Conservation (phyloP, 2,888 invertebrate species). For the Alsophila aescularia region DNA sequence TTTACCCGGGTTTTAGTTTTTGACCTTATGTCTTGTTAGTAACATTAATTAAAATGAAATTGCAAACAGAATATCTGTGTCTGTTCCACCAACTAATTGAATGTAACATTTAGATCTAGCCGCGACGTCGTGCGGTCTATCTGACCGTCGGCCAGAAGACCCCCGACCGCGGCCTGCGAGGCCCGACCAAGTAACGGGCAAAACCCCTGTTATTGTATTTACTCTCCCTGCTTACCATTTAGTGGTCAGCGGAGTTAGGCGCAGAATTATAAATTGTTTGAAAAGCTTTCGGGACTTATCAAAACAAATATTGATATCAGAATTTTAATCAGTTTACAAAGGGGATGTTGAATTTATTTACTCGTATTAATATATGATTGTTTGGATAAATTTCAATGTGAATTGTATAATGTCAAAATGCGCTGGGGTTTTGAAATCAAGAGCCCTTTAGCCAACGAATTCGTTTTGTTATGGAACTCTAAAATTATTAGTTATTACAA, state of each 20-base stretch:
- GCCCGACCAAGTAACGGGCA: neutral
- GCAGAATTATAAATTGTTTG: neutral
- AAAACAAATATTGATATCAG: neutral
- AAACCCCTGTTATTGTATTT: slow-evolving; percentile 2
- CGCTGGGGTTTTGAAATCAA: no score
- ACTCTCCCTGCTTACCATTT: neutral
- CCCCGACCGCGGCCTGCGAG: neutral
- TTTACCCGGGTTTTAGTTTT: no score
- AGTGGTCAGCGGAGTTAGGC: slow-evolving; percentile 1
- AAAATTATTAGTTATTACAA: no score
- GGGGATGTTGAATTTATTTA: neutral
- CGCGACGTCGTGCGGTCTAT: neutral
- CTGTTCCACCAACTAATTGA: neutral
- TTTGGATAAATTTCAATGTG: no score
- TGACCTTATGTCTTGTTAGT: neutral
- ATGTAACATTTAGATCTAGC: neutral
- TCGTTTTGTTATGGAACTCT: no score
- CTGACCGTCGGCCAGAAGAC: neutral
- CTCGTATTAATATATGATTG: neutral
- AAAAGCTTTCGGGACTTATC: neutral
- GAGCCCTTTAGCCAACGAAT: no score
- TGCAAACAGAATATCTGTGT: neutral
- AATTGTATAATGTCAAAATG: no score
- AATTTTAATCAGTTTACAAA: neutral
- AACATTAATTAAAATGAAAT: neutral